These are phyloP conservation scores for Buathra laborator DNA, from an alignment of 2,888 invertebrate genomes.

Conservation along the genomic window DNA sequence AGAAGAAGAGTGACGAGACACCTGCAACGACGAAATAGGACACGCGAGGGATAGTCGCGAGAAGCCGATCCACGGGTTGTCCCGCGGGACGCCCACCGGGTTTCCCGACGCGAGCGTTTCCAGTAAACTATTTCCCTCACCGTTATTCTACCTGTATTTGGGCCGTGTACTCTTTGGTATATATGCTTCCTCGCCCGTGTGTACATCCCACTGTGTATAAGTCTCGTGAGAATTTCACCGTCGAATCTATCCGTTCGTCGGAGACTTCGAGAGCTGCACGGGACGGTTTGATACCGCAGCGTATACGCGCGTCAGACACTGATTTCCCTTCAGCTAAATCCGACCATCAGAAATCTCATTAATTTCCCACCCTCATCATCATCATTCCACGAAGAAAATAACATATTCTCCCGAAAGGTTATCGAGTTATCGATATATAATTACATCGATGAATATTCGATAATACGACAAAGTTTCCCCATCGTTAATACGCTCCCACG, in stretches of 20 bases:
- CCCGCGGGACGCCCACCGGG: constrained; percentile 41
- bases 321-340: constrained; percentile 54
- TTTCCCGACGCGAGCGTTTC: constrained; percentile 40
- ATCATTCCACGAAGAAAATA: background rate
- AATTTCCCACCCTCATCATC: constrained; percentile 23
- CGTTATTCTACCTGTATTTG: constrained; percentile 6
- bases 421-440: constrained; percentile 43
- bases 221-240: constrained; percentile 35
- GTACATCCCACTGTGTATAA: constrained; percentile 27
- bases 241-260: background rate
- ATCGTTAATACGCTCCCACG: background rate
- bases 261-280: background rate
- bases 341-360: constrained; percentile 49
- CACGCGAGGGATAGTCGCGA: constrained; percentile 43
- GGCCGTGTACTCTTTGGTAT: background rate
- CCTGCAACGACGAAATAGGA: constrained; percentile 58
- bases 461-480: background rate
- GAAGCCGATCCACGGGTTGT: constrained; percentile 48
- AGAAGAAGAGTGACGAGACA: constrained; percentile 55
- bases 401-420: constrained; percentile 12
- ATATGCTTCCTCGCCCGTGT: background rate
- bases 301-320: constrained; percentile 34
- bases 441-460: constrained; percentile 33
- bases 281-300: constrained; percentile 31
- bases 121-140: constrained; percentile 48